Evolutionary conservation across 2,113 vertebrate species (phyloP).

Genomic region (Corydoras maculifer): DNA sequence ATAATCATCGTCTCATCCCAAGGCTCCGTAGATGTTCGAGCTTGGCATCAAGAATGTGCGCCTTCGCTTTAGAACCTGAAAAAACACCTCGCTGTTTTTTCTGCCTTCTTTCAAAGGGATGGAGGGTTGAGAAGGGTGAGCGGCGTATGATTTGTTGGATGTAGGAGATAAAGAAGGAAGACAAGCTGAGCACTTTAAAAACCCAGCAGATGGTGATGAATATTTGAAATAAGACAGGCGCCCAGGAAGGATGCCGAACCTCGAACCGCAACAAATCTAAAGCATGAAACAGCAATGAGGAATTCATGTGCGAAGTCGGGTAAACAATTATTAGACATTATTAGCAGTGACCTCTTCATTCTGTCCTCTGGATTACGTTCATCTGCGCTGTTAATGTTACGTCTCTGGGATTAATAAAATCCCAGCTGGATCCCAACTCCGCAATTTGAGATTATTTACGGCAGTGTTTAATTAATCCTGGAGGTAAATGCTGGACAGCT

Average conservation of each 20-base stretch:
- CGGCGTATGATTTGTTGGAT: conserved; percentile 20
- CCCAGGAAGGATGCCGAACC: conserved; percentile 16
- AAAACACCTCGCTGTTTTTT: conserved; percentile 32
- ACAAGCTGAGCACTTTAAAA: conserved; percentile 32
- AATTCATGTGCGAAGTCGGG: conserved; percentile 21
- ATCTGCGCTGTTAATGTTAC: too few relatives aligned
- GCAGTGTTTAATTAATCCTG: too few relatives aligned
- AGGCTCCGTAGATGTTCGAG: conserved; percentile 46
- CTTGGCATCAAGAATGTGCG: conserved; percentile 33
- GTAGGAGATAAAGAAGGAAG: conserved; percentile 29
- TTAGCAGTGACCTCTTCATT: conserved; percentile 39
- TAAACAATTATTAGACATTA: conserved; percentile 51
- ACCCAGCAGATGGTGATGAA: conserved; percentile 56
- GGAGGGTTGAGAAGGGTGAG: conserved; percentile 9
- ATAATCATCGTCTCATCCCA: conserved; percentile 49
- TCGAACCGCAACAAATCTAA: conserved; percentile 34
- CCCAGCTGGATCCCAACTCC: too few relatives aligned
- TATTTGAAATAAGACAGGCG: conserved; percentile 43
- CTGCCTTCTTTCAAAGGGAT: conserved; percentile 2
- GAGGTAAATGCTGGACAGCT: too few relatives aligned
- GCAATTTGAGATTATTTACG: too few relatives aligned
- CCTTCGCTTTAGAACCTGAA: conserved; percentile 34
- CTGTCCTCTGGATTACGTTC: too few relatives aligned
- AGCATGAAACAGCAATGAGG: conserved; percentile 32
- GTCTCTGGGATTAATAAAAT: too few relatives aligned